Evolutionary conservation across 2,797 vertebrate species (phyloP), one percentile per base, ranked within the genome.

Genomic region (Mionectes olivaceus): DNA sequence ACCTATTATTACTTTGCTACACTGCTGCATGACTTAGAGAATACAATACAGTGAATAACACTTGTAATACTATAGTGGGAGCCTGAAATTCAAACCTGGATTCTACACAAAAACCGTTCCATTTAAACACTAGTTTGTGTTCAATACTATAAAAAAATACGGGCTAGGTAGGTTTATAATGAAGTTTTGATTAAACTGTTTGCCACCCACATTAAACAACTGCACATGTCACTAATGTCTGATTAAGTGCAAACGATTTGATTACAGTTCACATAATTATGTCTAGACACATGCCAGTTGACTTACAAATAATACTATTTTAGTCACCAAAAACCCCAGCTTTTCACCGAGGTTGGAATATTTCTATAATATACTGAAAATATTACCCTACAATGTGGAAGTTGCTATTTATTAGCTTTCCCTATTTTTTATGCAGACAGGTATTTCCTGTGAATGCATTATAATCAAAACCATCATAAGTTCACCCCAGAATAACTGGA

Each of bases 131-230:
- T 41, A 59, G 27, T 55, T 90, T 86, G 30, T 69, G 47, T 86
- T 90, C 60, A 90, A 77, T 19, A 44, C 19, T 70, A 46, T 10
- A 5, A 60, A 93, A 76, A 88, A 79, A 83, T 19, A 75, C 4
- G 10, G 27, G 52, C n/a, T 47, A 37, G 41, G 49, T 16, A 90
- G 35, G 41, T 57, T 93, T 69, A 79, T 67, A 93, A 90, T 68
- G 41, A 86, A 93, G 57, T 56, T 96, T 81, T 93, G 52, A 89
- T 83, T 74, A 81, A 90, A 37, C 10, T 60, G 30, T 47, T 84
- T 82, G 78, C 44, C 60, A 60, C 21, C 9, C 50, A 50, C 77
- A 96, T 96, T 44, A 91, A 94, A 90, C n/a, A 91, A 88, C 73
- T 2, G 2, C 43, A 63, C 35, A 60, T 21, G 53, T 74, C 80